Evolutionary conservation across 2,797 vertebrate genomes (phyloP).

Genomic region (Enteromius argenteus): DNA sequence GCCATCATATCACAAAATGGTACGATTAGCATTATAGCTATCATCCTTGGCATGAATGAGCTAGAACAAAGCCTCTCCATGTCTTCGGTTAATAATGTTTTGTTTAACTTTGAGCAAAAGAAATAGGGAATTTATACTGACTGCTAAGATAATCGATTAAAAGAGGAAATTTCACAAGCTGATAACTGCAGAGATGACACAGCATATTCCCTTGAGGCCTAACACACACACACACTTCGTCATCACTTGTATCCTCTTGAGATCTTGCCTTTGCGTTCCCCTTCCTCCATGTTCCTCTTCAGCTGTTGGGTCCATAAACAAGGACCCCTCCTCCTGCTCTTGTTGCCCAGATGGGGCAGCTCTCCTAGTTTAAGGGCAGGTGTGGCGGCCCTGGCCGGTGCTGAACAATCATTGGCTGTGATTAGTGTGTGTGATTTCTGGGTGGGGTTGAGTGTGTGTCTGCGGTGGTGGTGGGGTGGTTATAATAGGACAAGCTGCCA

Average conservation of each 20-base stretch:
- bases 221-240: constrained; percentile 6
- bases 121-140: not conserved
- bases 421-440: constrained; percentile 87
- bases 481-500: constrained; percentile 86
- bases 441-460: constrained; percentile 74
- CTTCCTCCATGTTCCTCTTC: constrained; percentile 60
- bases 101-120: not conserved
- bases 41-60: not conserved
- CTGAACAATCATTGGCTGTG: constrained; percentile 89
- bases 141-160: constrained; percentile 8
- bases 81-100: not conserved
- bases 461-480: constrained; percentile 77
- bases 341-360: constrained; percentile 90
- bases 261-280: constrained; percentile 45
- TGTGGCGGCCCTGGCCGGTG: constrained; percentile 81
- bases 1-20: no score
- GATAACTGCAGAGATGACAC: constrained; percentile 28
- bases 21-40: not conserved
- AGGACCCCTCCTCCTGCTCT: constrained; percentile 74
- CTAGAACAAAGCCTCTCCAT: not conserved
- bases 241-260: constrained; percentile 42
- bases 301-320: constrained; percentile 82
- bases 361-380: constrained; percentile 86
- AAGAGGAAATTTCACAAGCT: constrained; percentile 10
- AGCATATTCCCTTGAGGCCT: constrained; percentile 13